Percentiles rank a stretch among this genome's conserved stretches.
phyloP scores from a whole-genome alignment of 2,888 invertebrate species.

The Drosophila colorata region DNA sequence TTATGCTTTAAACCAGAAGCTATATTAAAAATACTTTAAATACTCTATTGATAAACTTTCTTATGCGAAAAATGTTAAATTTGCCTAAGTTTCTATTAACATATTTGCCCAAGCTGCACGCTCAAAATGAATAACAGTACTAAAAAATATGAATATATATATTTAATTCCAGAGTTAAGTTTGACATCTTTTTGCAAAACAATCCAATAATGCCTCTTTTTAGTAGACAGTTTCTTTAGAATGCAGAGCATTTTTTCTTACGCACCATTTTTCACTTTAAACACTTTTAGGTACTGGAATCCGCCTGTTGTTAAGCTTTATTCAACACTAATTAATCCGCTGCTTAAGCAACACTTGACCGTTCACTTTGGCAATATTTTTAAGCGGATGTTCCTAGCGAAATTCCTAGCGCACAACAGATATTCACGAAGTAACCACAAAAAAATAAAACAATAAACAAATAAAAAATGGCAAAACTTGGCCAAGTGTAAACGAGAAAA shows the following conservation, averaged over 20 bases:
- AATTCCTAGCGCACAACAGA: slow-evolving; percentile 1
- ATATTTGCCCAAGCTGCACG: no score
- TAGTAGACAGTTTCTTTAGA: background rate
- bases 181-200: no score
- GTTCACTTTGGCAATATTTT: slow-evolving; percentile 17
- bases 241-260: slow-evolving; percentile 1
- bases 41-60: no score
- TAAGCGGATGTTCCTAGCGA: slow-evolving; percentile 23
- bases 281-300: background rate
- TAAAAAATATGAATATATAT: no score
- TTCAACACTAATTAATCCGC: background rate
- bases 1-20: no score
- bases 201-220: background rate
- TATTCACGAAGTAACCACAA: slow-evolving; percentile 15
- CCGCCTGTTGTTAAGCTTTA: background rate
- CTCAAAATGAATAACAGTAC: no score
- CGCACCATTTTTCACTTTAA: slow-evolving; percentile 32
- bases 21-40: no score
- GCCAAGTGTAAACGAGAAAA: slow-evolving; percentile 3
- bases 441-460: slow-evolving; percentile 13
- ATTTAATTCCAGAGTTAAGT: no score
- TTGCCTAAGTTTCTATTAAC: no score
- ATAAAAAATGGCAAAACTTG: background rate
- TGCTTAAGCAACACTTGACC: background rate
- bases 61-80: no score